These are phyloP conservation scores for Lethocerus indicus DNA, from an alignment of 1,140 invertebrate genomes.

Conservation along the genomic window DNA sequence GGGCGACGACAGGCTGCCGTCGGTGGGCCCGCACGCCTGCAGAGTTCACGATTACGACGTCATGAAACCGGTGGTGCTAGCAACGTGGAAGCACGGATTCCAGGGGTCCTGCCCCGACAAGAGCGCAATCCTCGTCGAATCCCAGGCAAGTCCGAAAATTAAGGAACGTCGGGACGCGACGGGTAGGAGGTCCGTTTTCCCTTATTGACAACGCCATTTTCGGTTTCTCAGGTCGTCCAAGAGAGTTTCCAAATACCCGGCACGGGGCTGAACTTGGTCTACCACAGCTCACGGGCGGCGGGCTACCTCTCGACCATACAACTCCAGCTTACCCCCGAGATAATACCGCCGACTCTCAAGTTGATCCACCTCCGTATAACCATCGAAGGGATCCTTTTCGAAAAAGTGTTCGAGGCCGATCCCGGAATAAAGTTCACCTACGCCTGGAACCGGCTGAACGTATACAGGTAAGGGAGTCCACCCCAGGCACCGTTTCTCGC, in stretches of 20 bases:
- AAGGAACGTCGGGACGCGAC: too few relatives aligned
- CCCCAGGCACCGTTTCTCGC: too few relatives aligned
- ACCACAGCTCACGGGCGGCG: conserved; percentile 79
- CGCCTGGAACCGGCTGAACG: conserved; percentile 89
- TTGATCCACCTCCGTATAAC: conserved; percentile 79
- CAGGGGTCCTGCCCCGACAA: conserved; percentile 87
- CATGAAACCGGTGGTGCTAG: conserved; percentile 86
- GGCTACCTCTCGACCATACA: conserved; percentile 92
- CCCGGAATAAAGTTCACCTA: conserved; percentile 91
- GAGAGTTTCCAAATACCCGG: conserved; percentile 86
- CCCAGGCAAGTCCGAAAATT: conserved; percentile 67
- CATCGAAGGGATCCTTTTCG: conserved; percentile 85
- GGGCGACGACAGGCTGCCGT: conserved; percentile 49
- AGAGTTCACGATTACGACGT: conserved; percentile 79
- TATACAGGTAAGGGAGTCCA: conserved; percentile 58
- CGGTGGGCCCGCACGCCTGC: conserved; percentile 53
- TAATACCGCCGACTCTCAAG: conserved; percentile 59
- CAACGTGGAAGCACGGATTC: conserved; percentile 93
- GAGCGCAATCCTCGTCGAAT: conserved; percentile 83
- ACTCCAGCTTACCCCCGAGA: conserved; percentile 76
- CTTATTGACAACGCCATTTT: too few relatives aligned
- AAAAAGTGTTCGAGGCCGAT: conserved; percentile 88
- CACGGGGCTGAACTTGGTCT: conserved; percentile 82
- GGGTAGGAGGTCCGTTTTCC: too few relatives aligned
- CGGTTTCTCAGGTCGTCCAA: conserved; percentile 61